Evolutionary conservation across 2,113 vertebrate species (phyloP).

Genomic region (Mobula birostris): DNA sequence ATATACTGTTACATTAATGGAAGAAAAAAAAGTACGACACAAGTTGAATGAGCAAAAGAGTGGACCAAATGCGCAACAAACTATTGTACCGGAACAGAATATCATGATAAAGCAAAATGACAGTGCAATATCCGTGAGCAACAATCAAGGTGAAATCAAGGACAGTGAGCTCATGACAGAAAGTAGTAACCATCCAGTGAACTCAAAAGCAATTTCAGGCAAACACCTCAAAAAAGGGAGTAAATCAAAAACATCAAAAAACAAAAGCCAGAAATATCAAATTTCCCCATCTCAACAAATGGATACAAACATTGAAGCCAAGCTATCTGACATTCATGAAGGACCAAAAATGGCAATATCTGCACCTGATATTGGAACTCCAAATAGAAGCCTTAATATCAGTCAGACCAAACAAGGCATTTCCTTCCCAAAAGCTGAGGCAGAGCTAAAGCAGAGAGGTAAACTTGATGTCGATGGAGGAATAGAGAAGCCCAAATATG

Average conservation of each 20-base stretch:
- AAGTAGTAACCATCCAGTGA: too few relatives aligned
- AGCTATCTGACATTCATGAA: background rate
- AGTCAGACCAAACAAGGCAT: background rate
- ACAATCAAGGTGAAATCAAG: background rate
- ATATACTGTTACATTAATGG: background rate
- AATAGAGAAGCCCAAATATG: background rate
- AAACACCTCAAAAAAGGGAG: background rate
- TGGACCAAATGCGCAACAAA: background rate
- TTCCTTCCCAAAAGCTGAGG: background rate
- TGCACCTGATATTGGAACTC: fast-evolving
- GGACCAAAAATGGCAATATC: constrained; percentile 37
- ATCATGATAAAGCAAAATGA: background rate
- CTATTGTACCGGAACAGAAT: background rate
- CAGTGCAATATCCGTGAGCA: background rate
- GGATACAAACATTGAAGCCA: background rate
- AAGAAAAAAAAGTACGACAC: background rate
- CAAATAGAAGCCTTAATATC: fast-evolving
- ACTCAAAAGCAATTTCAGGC: too few relatives aligned
- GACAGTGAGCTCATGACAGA: too few relatives aligned
- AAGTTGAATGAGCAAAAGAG: fast-evolving
- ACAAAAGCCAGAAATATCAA: background rate
- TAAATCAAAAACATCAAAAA: background rate
- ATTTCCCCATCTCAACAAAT: background rate
- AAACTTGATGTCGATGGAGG: constrained; percentile 13
- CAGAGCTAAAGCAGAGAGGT: constrained; percentile 35